Base-by-base conservation (phyloP, 2,797 vertebrate genomes). In the Myotis planiceps region DNA sequence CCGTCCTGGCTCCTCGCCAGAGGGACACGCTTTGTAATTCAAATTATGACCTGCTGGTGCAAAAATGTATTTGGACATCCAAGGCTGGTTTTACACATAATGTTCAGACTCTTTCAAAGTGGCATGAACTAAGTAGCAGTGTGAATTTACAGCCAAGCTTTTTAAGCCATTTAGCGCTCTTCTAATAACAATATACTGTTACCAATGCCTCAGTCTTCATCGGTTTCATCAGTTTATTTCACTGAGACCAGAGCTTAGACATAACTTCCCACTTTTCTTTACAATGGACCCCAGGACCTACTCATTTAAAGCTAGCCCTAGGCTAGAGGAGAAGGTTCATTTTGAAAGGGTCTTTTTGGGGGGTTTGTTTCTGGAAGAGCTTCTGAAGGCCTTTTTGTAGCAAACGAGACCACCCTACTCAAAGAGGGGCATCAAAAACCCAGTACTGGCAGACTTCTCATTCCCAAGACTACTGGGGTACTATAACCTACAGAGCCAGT, bases 81-180 rank as follows among this genome's bases (percentile, higher is more conserved):
- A 96, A n/a, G 29, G 65, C 49, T 96, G 49, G 29, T 96, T 97
- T 97, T 78, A 93, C 91, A 93, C 29, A 95, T 95, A 83, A 82
- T 98, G 97, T 98, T 97, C 95, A 97, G 51, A 85, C 72, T 81
- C 94, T 97, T 97, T 98, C 94, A 96, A 87, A 97, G 95, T 90
- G 94, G 92, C 93, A 94, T 63, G 42, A 91, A 83, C 88, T 32
- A 86, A 98, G 95, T 5, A 96, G 92, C 94, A 75, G 47, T 84
- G 74, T 95, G 79, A 96, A 88, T 72, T 47, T 87, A 90, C 76
- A 97, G 39, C 60, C 91, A 96, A 37, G 39, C 92, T 88, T 92
- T 84, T 80, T 85, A 93, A 95, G 88, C 88, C 66, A 88, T 90
- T 97, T 90, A 92, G 66, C 95, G 74, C 53, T 95, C 82, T 60